Evolutionary conservation across 2,797 vertebrate species (phyloP).

Genomic region (Lagodon rhomboides): DNA sequence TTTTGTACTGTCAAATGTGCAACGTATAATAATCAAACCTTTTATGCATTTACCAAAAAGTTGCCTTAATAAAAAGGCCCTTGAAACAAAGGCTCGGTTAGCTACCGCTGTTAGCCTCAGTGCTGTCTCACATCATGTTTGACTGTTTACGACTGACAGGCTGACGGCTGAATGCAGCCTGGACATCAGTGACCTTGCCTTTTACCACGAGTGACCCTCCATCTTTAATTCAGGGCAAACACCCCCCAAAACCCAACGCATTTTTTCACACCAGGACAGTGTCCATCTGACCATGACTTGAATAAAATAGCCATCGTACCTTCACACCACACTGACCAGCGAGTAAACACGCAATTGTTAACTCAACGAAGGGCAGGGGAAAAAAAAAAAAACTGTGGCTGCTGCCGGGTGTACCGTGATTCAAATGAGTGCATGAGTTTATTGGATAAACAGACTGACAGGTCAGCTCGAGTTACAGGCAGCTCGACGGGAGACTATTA

Average conservation of each 20-base stretch:
- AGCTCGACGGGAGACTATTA: constrained; percentile 41
- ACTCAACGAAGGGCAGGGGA: constrained; percentile 24
- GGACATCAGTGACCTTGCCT: constrained; percentile 82
- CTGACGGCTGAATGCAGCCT: constrained; percentile 67
- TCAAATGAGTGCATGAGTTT: constrained; percentile 41
- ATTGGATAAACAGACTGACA: constrained; percentile 59
- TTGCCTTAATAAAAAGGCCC: constrained; percentile 2
- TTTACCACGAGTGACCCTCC: constrained; percentile 77
- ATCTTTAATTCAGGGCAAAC: constrained; percentile 70
- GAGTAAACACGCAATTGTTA: constrained; percentile 66
- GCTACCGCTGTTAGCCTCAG: constrained; percentile 16
- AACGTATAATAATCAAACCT: background rate
- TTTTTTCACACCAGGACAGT: constrained; percentile 65
- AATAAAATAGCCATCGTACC: constrained; percentile 59
- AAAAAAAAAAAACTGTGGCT: constrained; percentile 13
- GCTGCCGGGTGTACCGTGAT: constrained; percentile 23
- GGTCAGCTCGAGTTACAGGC: constrained; percentile 46
- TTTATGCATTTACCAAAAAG: no score
- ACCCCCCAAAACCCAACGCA: constrained; percentile 54
- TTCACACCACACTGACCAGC: constrained; percentile 58
- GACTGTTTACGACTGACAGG: constrained; percentile 76
- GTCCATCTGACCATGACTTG: constrained; percentile 61
- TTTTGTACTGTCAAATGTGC: background rate
- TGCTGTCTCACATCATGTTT: constrained; percentile 40
- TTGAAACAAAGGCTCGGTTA: constrained; percentile 17